These are phyloP conservation scores for Corella eumyota DNA, from an alignment of 23 tunicate genomes.

Conservation along the genomic window DNA sequence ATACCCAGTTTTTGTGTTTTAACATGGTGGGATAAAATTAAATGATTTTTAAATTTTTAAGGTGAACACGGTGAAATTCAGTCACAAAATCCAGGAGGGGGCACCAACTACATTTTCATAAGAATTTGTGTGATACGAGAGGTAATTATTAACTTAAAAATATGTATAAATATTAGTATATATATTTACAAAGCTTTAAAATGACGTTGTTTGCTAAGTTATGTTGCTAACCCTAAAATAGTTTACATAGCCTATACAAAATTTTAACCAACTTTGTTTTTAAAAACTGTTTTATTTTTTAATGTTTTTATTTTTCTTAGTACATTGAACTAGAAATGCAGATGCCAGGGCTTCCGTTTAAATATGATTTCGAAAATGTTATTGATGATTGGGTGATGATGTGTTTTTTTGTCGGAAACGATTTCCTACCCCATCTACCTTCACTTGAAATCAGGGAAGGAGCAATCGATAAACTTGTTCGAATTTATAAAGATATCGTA, in stretches of 20 bases:
- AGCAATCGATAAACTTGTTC: slow-evolving; percentile 93
- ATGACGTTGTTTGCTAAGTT: too few relatives aligned
- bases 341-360: slow-evolving; percentile 86
- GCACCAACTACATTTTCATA: slow-evolving; percentile 83
- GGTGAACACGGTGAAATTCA: slow-evolving; percentile 39
- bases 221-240: too few relatives aligned
- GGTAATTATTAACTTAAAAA: slow-evolving; percentile 29
- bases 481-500: slow-evolving; percentile 78
- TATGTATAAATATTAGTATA: too few relatives aligned
- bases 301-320: too few relatives aligned
- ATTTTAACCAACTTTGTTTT: too few relatives aligned
- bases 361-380: slow-evolving; percentile 85
- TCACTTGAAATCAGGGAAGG: slow-evolving; percentile 93
- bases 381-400: slow-evolving; percentile 99
- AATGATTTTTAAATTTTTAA: too few relatives aligned
- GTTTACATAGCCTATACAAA: too few relatives aligned
- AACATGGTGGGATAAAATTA: too few relatives aligned
- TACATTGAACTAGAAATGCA: slow-evolving; percentile 71
- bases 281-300: too few relatives aligned
- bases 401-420: slow-evolving; percentile 99
- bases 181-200: too few relatives aligned
- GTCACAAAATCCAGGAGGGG: slow-evolving; percentile 21
- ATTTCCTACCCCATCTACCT: slow-evolving; percentile 94
- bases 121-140: slow-evolving; percentile 70
- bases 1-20: too few relatives aligned